A percentile compares a stretch with the other conserved stretches of the same genome.
Evolutionary conservation across 2,888 invertebrate genomes (phyloP).

Genomic region (Troilus luridus): DNA sequence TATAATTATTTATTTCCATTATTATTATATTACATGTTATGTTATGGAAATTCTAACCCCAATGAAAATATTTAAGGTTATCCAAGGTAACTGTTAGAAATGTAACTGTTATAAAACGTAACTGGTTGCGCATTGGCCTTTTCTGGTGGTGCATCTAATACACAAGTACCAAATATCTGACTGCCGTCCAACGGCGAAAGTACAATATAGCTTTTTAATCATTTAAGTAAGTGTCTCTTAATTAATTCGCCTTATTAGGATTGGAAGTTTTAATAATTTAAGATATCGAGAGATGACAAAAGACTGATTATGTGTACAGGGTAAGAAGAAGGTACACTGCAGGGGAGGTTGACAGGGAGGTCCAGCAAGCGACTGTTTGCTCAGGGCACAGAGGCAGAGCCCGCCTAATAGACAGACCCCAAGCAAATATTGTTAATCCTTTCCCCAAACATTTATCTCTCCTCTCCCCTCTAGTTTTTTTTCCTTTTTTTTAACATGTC

Average conservation of each 20-base stretch:
- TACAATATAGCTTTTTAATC: no score
- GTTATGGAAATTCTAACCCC: no score
- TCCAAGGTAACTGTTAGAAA: no score
- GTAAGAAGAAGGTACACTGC: background rate
- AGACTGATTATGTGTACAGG: background rate
- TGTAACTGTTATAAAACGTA: no score
- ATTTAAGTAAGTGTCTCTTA: no score
- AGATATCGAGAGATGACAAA: background rate
- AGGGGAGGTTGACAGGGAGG: background rate
- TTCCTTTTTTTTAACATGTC: background rate
- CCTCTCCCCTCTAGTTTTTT: background rate
- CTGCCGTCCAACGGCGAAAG: no score
- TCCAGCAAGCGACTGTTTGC: constrained; percentile 18
- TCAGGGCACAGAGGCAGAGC: background rate
- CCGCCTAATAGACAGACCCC: constrained; percentile 49
- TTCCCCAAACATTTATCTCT: constrained; percentile 45
- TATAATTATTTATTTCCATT: no score
- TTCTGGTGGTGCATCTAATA: no score
- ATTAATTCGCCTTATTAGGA: background rate
- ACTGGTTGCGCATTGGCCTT: no score
- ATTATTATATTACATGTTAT: no score
- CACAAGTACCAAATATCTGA: no score
- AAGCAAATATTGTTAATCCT: constrained; percentile 54
- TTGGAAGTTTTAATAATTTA: background rate
- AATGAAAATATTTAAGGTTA: no score